Evolutionary conservation across 2,797 vertebrate genomes (phyloP).

Genomic region (Pangasius sanitwongsei): DNA sequence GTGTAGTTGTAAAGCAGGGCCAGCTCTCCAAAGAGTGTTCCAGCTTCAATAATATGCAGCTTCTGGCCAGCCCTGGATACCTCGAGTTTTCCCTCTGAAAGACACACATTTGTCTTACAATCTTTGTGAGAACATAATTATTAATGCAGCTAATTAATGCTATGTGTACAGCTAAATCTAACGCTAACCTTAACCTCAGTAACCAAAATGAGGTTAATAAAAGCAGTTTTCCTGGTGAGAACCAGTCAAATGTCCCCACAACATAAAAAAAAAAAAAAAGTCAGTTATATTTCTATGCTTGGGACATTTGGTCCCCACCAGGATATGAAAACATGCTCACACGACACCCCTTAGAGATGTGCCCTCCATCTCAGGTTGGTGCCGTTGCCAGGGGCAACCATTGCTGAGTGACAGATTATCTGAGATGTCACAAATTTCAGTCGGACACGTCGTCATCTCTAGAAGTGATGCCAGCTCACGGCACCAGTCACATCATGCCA

Average conservation of each 20-base stretch:
- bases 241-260: neutral
- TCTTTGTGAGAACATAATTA: neutral
- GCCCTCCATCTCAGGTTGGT: constrained; percentile 17
- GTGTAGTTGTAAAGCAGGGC: constrained; percentile 61
- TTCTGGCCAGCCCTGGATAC: constrained; percentile 52
- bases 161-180: neutral
- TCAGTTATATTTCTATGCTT: neutral
- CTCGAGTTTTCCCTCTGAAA: constrained; percentile 58
- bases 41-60: constrained; percentile 52
- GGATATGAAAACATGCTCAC: constrained; percentile 10
- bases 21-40: constrained; percentile 58
- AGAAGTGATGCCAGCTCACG: constrained; percentile 29
- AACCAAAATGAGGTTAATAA: neutral
- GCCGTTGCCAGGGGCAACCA: constrained; percentile 34
- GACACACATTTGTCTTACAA: neutral
- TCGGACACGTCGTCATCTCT: constrained; percentile 42
- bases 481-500: constrained; percentile 39
- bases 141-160: neutral
- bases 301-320: neutral
- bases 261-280: neutral
- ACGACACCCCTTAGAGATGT: constrained; percentile 1
- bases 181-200: neutral
- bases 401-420: constrained; percentile 50
- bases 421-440: constrained; percentile 42
- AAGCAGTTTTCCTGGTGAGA: neutral